phyloP scores from a whole-genome alignment of 1,140 invertebrate genomes.

The Scylla paramamosain region DNA sequence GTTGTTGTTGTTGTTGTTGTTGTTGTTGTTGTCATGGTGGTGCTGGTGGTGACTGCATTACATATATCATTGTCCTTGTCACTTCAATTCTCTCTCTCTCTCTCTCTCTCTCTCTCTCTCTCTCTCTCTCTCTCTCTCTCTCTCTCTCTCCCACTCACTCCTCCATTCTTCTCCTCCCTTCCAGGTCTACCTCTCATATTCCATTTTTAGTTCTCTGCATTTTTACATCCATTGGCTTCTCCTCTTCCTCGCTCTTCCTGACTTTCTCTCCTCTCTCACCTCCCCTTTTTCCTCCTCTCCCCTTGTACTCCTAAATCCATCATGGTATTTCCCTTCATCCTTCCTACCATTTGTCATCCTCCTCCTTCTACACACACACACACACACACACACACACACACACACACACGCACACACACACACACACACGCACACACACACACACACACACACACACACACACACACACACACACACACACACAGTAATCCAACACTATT shows the following conservation, averaged over 20 bases:
- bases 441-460: slow-evolving; percentile 37
- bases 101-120: slow-evolving; percentile 17
- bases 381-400: no score
- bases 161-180: neutral
- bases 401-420: no score
- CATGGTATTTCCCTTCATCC: no score
- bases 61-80: neutral
- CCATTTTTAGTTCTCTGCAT: neutral
- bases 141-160: neutral
- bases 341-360: no score
- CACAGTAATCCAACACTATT: neutral
- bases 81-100: neutral
- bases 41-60: no score
- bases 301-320: neutral
- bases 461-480: slow-evolving; percentile 9
- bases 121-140: slow-evolving; percentile 20
- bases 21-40: no score
- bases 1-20: neutral
- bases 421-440: neutral
- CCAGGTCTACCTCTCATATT: neutral
- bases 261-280: neutral
- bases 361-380: no score
- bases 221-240: neutral
- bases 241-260: neutral
- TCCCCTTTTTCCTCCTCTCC: neutral